phyloP scores from a whole-genome alignment of 1,140 invertebrate genomes.

The Listronotus bonariensis region DNA sequence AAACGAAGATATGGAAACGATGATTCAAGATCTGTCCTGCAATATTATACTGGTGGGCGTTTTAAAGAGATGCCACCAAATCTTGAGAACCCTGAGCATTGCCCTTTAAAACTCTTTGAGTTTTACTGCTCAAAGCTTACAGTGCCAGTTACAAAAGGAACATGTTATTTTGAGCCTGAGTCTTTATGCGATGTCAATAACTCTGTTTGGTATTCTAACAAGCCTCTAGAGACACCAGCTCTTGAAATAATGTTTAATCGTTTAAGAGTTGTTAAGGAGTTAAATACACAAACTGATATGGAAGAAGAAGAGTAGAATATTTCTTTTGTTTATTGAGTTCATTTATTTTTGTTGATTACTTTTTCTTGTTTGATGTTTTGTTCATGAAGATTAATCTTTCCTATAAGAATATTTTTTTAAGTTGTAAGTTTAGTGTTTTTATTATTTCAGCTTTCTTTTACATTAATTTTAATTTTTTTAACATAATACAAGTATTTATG shows the following conservation, averaged over 20 bases:
- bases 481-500: too few relatives aligned
- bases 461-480: constrained; percentile 2
- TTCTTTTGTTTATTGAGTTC: neutral
- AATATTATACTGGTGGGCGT: constrained; percentile 70
- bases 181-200: constrained; percentile 87
- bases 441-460: neutral
- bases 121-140: constrained; percentile 94
- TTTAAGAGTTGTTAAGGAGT: constrained; percentile 85
- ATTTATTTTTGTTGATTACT: too few relatives aligned
- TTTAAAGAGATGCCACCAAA: constrained; percentile 89
- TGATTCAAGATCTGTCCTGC: constrained; percentile 59
- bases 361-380: too few relatives aligned
- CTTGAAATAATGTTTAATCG: constrained; percentile 86
- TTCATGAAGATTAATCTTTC: neutral
- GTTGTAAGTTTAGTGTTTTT: constrained; percentile 2
- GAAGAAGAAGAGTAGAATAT: constrained; percentile 44
- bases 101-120: constrained; percentile 91
- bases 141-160: constrained; percentile 90
- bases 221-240: constrained; percentile 70
- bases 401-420: constrained; percentile 8
- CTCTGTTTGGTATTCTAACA: constrained; percentile 90
- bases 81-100: constrained; percentile 82
- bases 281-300: constrained; percentile 61
- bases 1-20: constrained; percentile 69
- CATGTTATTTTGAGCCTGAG: constrained; percentile 88